These are phyloP conservation scores for Drosophila tropicalis DNA, from an alignment of 1,140 invertebrate genomes.

Conservation along the genomic window DNA sequence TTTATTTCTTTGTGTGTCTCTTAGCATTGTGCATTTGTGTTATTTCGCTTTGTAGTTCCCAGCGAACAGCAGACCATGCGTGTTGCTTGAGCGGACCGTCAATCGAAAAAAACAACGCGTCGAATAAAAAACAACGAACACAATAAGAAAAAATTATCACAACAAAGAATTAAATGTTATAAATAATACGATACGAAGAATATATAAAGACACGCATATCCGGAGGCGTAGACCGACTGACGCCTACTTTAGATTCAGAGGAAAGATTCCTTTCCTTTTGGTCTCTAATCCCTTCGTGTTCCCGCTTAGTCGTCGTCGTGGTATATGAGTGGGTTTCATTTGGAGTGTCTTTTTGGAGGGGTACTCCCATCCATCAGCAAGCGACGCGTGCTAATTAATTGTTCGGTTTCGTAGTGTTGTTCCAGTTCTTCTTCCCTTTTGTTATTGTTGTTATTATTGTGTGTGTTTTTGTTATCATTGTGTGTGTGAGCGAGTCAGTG, in stretches of 20 bases:
- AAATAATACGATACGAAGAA: background rate
- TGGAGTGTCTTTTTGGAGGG: background rate
- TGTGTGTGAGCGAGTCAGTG: background rate
- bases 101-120: conserved; percentile 25
- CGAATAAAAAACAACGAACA: conserved; percentile 27
- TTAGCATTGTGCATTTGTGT: conserved; percentile 5
- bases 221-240: conserved; percentile 5
- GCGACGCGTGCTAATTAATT: background rate
- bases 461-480: background rate
- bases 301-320: conserved; percentile 4
- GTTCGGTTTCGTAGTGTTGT: conserved; percentile 24
- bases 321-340: conserved; percentile 17
- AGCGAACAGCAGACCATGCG: conserved; percentile 13
- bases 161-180: background rate
- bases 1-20: background rate
- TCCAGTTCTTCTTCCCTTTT: background rate
- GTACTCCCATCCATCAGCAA: no score
- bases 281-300: background rate
- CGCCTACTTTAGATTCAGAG: conserved; percentile 9
- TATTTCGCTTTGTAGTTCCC: conserved; percentile 2
- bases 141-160: background rate
- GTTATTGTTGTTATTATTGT: background rate
- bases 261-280: background rate
- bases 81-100: conserved; percentile 17
- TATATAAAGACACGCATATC: conserved; percentile 4